Evolutionary conservation across 2,113 vertebrate species (phyloP), one percentile per base, ranked within the genome.

Genomic region (Coptodon rendalli): DNA sequence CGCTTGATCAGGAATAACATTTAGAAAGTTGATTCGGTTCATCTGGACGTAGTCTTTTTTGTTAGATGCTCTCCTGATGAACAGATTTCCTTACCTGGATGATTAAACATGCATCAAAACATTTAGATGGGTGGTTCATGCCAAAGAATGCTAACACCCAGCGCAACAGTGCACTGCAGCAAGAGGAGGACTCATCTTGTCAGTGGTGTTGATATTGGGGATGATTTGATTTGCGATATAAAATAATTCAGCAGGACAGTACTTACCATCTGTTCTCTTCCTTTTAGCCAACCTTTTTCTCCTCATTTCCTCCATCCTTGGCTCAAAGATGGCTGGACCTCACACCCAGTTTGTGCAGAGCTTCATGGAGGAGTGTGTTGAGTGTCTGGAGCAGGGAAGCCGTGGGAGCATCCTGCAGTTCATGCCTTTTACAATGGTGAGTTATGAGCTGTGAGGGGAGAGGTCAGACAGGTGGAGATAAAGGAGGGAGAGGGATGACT

Each of bases 331-430:
- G 0, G 98, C 98, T 0, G 98, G 99, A 1, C 97, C 98, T 2
- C 99, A 99, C 95, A 99, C 98, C 4, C 99, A 99, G 96, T 99
- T 99, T 53, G 98, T 99, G 2, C 99, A 99, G 95, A 99, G 98
- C 96, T 99, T 99, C 94, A 97, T 99, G 96, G 98, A 99, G 94
- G 98, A 99, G 91, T 99, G 98, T 1, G 99, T 99, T 31, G 97
- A 98, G 82, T 99, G 98, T 79, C 95, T 98, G 92, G 98, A 99
- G 90, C 98, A 98, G 94, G 98, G 98, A 82, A 97, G 97, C 92
- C 97, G 97, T 0, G 97, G 98, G 13, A 99, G 97, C 95, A 98
- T 99, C 93, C 96, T 99, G 36, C 98, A 99, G 96, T 99, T 99
- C 95, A 98, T 99, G 98, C 98, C 99, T 36, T 99, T 99, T 71